phyloP scores from a whole-genome alignment of 2,888 invertebrate species.

The Scrobipalpa costella region DNA sequence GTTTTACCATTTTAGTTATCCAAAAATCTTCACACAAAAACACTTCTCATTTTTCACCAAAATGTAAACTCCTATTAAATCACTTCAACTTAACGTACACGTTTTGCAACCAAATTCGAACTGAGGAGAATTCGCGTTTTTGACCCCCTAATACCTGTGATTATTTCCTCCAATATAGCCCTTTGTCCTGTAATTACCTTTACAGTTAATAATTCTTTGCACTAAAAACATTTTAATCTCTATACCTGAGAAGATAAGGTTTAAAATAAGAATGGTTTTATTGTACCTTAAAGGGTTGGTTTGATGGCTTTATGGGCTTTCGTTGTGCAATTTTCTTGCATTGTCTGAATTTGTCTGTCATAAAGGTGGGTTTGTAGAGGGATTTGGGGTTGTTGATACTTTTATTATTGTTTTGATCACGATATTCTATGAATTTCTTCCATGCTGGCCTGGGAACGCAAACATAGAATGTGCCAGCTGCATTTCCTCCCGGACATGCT shows the following conservation, averaged over 20 bases:
- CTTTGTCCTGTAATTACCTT: conserved; percentile 70
- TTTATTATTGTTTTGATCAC: not conserved
- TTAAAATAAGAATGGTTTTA: conserved; percentile 50
- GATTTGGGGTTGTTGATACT: conserved; percentile 33
- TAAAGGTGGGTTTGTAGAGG: conserved; percentile 35
- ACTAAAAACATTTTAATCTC: conserved; percentile 29
- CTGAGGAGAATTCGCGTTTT: conserved; percentile 56
- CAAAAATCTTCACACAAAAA: not conserved
- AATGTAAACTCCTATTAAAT: not conserved
- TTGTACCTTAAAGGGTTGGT: conserved; percentile 76
- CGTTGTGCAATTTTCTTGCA: conserved; percentile 74
- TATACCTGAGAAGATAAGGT: conserved; percentile 36
- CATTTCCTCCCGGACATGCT: no score
- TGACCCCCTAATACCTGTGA: conserved; percentile 61
- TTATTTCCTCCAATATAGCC: conserved; percentile 61
- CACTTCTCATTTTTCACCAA: not conserved
- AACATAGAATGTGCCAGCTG: no score
- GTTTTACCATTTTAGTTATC: no score
- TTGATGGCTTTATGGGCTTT: conserved; percentile 74
- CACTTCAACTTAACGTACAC: conserved; percentile 32
- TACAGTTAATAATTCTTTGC: conserved; percentile 57
- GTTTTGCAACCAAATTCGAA: conserved; percentile 52
- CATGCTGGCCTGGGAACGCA: no score
- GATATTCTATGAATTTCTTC: no score
- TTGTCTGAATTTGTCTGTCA: conserved; percentile 48